Conservation (phyloP, 2,113 vertebrate genomes). For the zebrafish (Danio rerio) region DNA sequence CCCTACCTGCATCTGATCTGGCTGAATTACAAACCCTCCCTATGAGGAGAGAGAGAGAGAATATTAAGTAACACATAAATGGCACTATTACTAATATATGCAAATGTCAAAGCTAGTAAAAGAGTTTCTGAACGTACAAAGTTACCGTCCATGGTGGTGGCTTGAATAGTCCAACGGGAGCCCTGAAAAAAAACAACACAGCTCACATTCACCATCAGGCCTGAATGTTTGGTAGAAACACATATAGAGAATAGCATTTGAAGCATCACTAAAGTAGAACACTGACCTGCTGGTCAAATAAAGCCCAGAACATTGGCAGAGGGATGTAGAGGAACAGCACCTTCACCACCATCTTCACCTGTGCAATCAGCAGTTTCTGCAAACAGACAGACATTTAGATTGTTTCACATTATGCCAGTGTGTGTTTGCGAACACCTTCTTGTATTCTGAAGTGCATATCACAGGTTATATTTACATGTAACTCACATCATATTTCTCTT, state of each 20-base stretch:
- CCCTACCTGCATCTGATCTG: conserved; percentile 96
- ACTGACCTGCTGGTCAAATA: conserved; percentile 93
- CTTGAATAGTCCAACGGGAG: conserved; percentile 97
- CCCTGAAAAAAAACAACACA: conserved; percentile 75
- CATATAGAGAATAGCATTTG: neutral
- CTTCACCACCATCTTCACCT: conserved; percentile 91
- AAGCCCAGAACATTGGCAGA: conserved; percentile 98
- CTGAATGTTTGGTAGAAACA: neutral
- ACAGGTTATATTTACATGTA: neutral
- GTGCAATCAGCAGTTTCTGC: conserved; percentile 89
- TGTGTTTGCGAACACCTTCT: neutral
- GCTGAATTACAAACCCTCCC: conserved; percentile 84
- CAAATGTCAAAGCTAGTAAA: neutral
- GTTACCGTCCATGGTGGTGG: conserved; percentile 87
- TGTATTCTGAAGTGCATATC: neutral
- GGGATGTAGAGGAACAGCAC: conserved; percentile 96
- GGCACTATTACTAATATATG: neutral
- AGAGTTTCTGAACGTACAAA: conserved; percentile 81
- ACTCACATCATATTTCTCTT: conserved; percentile 88
- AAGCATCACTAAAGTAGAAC: neutral
- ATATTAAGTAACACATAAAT: neutral
- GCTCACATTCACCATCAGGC: neutral
- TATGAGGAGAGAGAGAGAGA: conserved; percentile 62
- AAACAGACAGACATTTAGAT: conserved; percentile 22
- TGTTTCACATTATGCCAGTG: neutral